Conservation (phyloP, 2,888 invertebrate species). For the Byasa hedistus region DNA sequence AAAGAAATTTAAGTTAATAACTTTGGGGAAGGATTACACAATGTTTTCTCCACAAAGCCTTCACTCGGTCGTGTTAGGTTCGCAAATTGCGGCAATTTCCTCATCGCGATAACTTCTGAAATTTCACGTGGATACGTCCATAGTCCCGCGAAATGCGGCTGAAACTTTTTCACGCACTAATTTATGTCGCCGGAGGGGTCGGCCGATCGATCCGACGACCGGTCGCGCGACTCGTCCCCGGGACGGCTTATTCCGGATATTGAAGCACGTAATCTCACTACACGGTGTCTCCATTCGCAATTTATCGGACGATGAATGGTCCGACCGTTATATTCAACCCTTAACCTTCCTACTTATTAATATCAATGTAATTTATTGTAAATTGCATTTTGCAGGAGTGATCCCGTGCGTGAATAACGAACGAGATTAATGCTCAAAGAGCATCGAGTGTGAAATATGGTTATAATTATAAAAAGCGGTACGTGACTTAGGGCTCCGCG, state of each 20-base stretch:
- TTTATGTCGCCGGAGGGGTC: slow-evolving; percentile 38
- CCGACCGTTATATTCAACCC: slow-evolving; percentile 74
- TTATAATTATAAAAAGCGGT: slow-evolving; percentile 29
- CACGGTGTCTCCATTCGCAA: slow-evolving; percentile 75
- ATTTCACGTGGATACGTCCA: slow-evolving; percentile 44
- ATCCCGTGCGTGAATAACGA: slow-evolving; percentile 61
- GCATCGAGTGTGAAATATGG: slow-evolving; percentile 29
- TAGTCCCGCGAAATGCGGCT: slow-evolving; percentile 45
- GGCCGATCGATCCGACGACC: slow-evolving; percentile 35
- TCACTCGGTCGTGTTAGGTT: slow-evolving; percentile 41
- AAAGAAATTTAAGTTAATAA: background rate
- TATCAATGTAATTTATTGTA: slow-evolving; percentile 80
- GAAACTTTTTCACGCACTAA: slow-evolving; percentile 52
- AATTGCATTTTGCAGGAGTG: slow-evolving; percentile 74
- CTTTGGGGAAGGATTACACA: slow-evolving; percentile 32
- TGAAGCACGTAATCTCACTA: slow-evolving; percentile 78
- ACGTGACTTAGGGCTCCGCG: slow-evolving; percentile 28
- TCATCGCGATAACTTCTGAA: slow-evolving; percentile 41
- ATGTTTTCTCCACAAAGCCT: slow-evolving; percentile 36
- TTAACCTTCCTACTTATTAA: slow-evolving; percentile 78
- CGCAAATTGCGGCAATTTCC: slow-evolving; percentile 47
- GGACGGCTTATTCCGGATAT: slow-evolving; percentile 71
- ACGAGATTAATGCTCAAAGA: slow-evolving; percentile 34
- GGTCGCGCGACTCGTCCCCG: slow-evolving; percentile 36
- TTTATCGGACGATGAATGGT: slow-evolving; percentile 78